Percentiles rank a stretch among this genome's conserved stretches.
phyloP scores from a whole-genome alignment of 2,797 vertebrate species.

The Leuciscus waleckii region DNA sequence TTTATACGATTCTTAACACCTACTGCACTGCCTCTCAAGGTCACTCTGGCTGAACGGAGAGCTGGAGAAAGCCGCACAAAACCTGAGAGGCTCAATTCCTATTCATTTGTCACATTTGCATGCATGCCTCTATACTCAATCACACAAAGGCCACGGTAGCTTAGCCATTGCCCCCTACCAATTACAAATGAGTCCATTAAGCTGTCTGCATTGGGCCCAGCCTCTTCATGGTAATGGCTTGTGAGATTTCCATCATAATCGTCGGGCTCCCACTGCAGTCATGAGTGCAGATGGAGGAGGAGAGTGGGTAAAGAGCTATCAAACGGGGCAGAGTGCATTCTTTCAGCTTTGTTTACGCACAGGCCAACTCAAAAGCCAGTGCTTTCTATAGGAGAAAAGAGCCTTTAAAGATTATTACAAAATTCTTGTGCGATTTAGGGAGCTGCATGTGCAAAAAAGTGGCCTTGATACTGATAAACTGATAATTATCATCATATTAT shows the following conservation, averaged over 20 bases:
- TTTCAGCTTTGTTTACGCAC: constrained; percentile 87
- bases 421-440: not conserved
- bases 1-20: constrained; percentile 66
- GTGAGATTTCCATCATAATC: constrained; percentile 99
- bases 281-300: constrained; percentile 99
- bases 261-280: constrained; percentile 97
- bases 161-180: constrained; percentile 96
- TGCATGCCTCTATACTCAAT: constrained; percentile 67
- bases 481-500: not conserved
- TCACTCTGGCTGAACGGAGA: constrained; percentile 61
- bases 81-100: constrained; percentile 65
- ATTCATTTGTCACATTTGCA: constrained; percentile 68
- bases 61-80: constrained; percentile 57
- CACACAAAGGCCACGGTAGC: constrained; percentile 71
- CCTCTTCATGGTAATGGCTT: constrained; percentile 99
- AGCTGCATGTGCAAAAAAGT: not conserved
- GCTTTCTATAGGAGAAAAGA: constrained; percentile 19
- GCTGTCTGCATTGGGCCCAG: constrained; percentile 97
- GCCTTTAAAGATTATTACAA: constrained; percentile 26
- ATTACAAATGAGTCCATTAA: constrained; percentile 99
- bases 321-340: constrained; percentile 90
- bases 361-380: constrained; percentile 32
- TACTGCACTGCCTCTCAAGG: constrained; percentile 66
- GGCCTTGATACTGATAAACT: not conserved
- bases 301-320: constrained; percentile 99